Evolutionary conservation across 2,797 vertebrate species (phyloP).

Genomic region (Brachyrhaphis roseni): DNA sequence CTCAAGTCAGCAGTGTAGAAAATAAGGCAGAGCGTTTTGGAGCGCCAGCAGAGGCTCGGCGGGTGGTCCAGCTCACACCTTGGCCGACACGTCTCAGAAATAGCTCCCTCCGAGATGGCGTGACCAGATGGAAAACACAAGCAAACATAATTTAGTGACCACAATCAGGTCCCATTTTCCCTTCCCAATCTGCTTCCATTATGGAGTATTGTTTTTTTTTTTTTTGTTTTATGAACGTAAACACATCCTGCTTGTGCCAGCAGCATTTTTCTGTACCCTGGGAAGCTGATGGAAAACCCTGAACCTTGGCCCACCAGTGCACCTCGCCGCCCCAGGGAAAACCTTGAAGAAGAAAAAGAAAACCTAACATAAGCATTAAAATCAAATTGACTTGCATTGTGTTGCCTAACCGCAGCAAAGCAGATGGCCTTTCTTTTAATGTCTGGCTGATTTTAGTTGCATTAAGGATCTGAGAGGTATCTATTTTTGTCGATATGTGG

Average conservation of each 20-base stretch:
- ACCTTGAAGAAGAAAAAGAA: background rate
- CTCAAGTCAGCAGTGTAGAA: slow-evolving; percentile 8
- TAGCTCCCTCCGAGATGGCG: slow-evolving; percentile 7
- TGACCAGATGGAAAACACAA: slow-evolving; percentile 11
- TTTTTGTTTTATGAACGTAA: background rate
- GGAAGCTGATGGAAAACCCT: background rate
- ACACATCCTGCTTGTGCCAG: background rate
- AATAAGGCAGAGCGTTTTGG: background rate
- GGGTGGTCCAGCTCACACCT: background rate
- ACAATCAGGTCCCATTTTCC: background rate
- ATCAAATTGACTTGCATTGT: background rate
- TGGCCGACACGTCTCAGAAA: slow-evolving; percentile 12
- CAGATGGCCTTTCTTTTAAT: background rate
- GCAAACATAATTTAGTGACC: slow-evolving; percentile 25
- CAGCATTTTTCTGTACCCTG: background rate
- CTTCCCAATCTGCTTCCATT: background rate
- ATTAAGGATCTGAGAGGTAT: background rate
- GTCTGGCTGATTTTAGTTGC: background rate
- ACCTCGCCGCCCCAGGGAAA: background rate
- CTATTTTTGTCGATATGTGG: background rate
- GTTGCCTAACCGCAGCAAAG: background rate
- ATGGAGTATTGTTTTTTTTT: background rate
- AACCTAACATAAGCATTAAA: slow-evolving; percentile 2
- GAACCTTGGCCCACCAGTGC: background rate
- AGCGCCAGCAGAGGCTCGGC: slow-evolving; percentile 6